Base-by-base conservation (phyloP, 2,113 vertebrate genomes). In the Hylia prasina region DNA sequence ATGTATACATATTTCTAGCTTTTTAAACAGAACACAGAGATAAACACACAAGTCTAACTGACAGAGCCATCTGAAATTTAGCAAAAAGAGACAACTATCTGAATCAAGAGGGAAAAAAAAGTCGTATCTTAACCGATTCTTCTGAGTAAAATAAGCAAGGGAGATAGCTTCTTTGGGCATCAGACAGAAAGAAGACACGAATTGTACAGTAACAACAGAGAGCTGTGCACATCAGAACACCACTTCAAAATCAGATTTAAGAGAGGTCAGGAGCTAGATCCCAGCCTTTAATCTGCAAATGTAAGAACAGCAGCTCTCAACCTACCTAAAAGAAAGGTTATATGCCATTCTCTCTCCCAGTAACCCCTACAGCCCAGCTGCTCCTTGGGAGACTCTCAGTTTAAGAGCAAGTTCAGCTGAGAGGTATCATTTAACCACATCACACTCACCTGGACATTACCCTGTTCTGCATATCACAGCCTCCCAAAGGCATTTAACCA, bases 161-260 rank as follows among this genome's bases (percentile, higher is more conserved):
- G 50, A 96, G 89, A 91, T 5, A 68, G 39, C 6, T 33, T 54
- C 60, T 65, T 50, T 27, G 25, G 14, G 10, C 24, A 64, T 15
- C 71, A 33, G 45, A 69, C n/a, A 84, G 37, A 90, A 13, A 15
- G 23, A 93, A 63, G 17, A 7, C 9, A 44, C 40, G 9, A 79
- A 60, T 0, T 64, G 15, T 15, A 48, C n/a, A 39, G 11, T 8
- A 80, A 81, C 21, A 79, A 64, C 19, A 76, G 12, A 79, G 25
- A 66, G 21, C 33, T 47, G 7, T 39, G 37, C 37, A 54, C 0
- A 0, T 70, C 44, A 54, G 39, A 73, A 50, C 2, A 3, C 3
- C 31, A 31, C 30, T 60, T 75, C 66, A 88, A 71, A 93, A 50
- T 25, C 25, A 76, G n/a, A 82, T 0, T 2, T 8, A 66, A 75